These are phyloP conservation scores for Mactromeris polynyma DNA, from an alignment of 2,888 invertebrate species.

Conservation along the genomic window DNA sequence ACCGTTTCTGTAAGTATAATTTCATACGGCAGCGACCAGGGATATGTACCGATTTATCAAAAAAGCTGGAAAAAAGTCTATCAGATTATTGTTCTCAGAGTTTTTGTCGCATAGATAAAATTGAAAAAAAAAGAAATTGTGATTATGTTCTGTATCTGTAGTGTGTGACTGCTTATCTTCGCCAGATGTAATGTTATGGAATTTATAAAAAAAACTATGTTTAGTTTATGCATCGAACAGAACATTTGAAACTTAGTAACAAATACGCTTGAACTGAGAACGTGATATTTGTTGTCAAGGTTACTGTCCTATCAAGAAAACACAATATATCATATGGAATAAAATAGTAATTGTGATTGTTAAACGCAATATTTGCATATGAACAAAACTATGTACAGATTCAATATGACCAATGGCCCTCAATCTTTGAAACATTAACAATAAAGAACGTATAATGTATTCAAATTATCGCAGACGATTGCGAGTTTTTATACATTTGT, in stretches of 20 bases:
- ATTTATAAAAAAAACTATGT: too few species aligned
- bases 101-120: neutral
- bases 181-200: too few species aligned
- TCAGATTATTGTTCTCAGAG: neutral
- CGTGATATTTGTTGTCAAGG: neutral
- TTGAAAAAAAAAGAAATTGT: neutral
- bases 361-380: slow-evolving; percentile 18
- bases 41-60: neutral
- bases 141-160: neutral
- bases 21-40: neutral
- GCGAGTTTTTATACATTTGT: neutral
- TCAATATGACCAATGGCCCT: neutral
- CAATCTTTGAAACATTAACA: neutral
- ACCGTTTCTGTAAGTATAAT: neutral
- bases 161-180: too few species aligned
- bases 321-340: neutral
- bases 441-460: neutral
- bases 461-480: neutral
- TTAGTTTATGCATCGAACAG: too few species aligned
- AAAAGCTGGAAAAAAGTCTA: neutral
- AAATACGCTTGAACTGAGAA: neutral
- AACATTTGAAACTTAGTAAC: too few species aligned
- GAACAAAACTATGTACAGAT: neutral
- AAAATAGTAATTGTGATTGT: neutral
- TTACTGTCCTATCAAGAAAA: neutral